Base-by-base conservation (phyloP, 1,140 invertebrate genomes). In the Mactra quadrangularis region DNA sequence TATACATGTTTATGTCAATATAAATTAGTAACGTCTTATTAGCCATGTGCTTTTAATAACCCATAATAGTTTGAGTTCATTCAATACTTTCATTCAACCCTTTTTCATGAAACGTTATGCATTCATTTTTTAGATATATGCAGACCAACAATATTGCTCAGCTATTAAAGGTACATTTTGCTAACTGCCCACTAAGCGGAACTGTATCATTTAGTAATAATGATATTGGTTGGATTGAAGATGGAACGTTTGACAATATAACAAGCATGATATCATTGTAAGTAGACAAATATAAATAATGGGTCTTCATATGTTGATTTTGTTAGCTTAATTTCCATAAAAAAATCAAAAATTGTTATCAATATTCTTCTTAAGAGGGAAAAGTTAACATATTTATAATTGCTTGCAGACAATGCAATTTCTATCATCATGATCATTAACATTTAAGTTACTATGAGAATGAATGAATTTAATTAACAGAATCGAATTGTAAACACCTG, bases 151-250 rank as follows among this genome's bases (percentile, higher is more conserved):
- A 79, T 19, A 79, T 79, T 27, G n/a, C 64, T 19, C 62, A 68
- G 47, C 27, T 79, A 9, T 35, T 52, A 25, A 68, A 68, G 38
- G 47, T 38, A 2, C 64, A 70, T 66, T 57, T 79, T 17, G 11
- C 15, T 9, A 68, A 70, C 25, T 53, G 27, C 33, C 64, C 76
- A 1, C 22, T 79, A 1, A 45, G 0, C 27, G 52, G 41, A 19
- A 22, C 4, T 22, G 53, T 79, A 0, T 15, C 22, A 1, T 53
- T 68, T 4, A 9, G 9, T 0, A 0, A 50, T 25, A 79, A 79
- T 59, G 76, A 79, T 17, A 79, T 79, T 13, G 76, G 76, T 25
- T 79, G 76, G 76, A 79, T 79, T n/a, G 76, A 79, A 25, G 62
- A 79, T n/a, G 76, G 76, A 7, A 70, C 62, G 0, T 79, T 79